Evolutionary conservation across 2,113 vertebrate genomes (phyloP).

Genomic region (Sisor rabdophorus): DNA sequence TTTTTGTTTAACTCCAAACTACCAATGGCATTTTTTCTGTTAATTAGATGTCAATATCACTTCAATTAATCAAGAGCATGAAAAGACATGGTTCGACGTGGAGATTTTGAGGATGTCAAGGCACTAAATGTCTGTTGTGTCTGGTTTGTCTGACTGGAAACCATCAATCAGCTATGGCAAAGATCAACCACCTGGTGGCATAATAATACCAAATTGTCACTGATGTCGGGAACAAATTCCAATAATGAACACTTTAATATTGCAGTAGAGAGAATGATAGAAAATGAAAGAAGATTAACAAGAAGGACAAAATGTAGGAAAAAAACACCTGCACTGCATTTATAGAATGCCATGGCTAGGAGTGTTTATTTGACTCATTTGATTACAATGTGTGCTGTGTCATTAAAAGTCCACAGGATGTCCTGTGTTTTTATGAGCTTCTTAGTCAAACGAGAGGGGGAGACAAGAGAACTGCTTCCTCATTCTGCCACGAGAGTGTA

Average conservation of each 20-base stretch:
- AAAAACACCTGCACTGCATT: constrained; percentile 39
- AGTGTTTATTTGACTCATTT: constrained; percentile 66
- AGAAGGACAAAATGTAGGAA: neutral
- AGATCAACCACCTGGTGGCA: constrained; percentile 49
- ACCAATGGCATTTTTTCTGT: constrained; percentile 44
- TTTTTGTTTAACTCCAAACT: constrained; percentile 45
- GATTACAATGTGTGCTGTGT: constrained; percentile 65
- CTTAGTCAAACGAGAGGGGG: constrained; percentile 57
- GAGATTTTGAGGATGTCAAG: constrained; percentile 8
- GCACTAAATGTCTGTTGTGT: constrained; percentile 9
- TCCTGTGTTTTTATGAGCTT: constrained; percentile 66
- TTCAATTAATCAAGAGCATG: constrained; percentile 36
- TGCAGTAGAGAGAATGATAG: constrained; percentile 10
- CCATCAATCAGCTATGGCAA: constrained; percentile 31
- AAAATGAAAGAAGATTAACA: neutral
- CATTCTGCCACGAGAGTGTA: constrained; percentile 54
- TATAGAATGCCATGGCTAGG: constrained; percentile 57
- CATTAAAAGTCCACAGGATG: constrained; percentile 68
- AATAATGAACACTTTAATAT: neutral
- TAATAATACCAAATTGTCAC: constrained; percentile 42
- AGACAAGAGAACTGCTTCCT: constrained; percentile 57
- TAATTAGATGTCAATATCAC: neutral
- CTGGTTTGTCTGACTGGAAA: neutral
- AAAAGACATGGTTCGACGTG: constrained; percentile 43
- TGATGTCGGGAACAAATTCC: neutral